A percentile compares a stretch with the other conserved stretches of the same genome.
These are phyloP conservation scores for Caradrina kadenii DNA, from an alignment of 2,888 invertebrate species.

Conservation along the genomic window DNA sequence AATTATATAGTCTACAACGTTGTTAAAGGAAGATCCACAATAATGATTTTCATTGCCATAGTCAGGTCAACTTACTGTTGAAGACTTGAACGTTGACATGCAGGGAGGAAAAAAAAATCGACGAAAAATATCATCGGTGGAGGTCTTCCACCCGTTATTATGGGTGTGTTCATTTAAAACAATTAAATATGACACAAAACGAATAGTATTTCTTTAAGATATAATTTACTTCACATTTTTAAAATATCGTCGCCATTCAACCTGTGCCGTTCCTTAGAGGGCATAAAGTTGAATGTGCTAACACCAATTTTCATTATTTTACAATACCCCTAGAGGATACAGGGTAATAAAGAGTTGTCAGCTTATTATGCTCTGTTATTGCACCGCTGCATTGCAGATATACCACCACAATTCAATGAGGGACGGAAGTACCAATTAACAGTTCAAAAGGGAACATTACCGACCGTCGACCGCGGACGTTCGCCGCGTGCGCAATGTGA, in stretches of 20 bases:
- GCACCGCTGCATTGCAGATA: conserved; percentile 47
- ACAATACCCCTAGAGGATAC: conserved; percentile 9
- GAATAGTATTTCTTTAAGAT: conserved; percentile 1
- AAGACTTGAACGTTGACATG: neutral
- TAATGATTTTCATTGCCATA: too few relatives aligned
- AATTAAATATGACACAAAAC: neutral
- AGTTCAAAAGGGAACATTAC: conserved; percentile 67
- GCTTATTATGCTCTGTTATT: conserved; percentile 38
- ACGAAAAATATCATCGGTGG: too few relatives aligned
- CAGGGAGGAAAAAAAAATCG: too few relatives aligned
- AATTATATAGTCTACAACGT: neutral
- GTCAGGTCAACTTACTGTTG: neutral
- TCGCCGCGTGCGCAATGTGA: conserved; percentile 48
- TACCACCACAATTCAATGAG: conserved; percentile 65
- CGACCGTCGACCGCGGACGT: conserved; percentile 47
- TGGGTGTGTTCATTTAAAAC: neutral
- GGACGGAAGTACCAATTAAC: conserved; percentile 71
- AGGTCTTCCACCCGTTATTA: too few relatives aligned
- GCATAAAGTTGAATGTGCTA: conserved; percentile 15
- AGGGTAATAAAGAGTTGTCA: conserved; percentile 23
- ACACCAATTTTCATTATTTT: conserved; percentile 18
- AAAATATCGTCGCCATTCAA: conserved; percentile 14
- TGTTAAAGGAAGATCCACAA: too few relatives aligned
- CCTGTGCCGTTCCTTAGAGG: neutral
- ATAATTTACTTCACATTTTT: conserved; percentile 5